Percentiles rank a stretch among this genome's conserved stretches.
Conservation (phyloP, 2,888 invertebrate species). For the Brenthis ino region DNA sequence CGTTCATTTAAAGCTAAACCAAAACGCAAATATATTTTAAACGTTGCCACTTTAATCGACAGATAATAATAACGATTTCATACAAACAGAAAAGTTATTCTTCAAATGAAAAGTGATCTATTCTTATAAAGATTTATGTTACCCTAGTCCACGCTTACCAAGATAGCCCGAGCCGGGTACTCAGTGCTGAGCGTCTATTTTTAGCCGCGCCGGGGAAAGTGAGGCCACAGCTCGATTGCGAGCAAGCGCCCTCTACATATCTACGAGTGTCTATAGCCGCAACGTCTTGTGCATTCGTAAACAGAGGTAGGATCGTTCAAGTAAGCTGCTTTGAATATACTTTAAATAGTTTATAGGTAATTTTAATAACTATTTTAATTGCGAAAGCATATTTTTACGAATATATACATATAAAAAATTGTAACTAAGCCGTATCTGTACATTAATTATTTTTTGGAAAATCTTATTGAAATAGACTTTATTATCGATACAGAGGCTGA, state of each 20-base stretch:
- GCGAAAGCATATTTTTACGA: not conserved
- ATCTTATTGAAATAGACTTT: too few relatives aligned
- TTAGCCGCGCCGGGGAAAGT: conserved; percentile 74
- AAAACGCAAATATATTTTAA: not conserved
- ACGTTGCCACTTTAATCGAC: not conserved
- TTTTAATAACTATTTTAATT: not conserved
- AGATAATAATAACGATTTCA: not conserved
- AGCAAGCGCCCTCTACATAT: conserved; percentile 55
- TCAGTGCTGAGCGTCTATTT: conserved; percentile 75
- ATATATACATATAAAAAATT: not conserved
- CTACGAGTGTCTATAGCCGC: conserved; percentile 45
- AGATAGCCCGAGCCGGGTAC: conserved; percentile 57
- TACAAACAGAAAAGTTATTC: conserved; percentile 21
- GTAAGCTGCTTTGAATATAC: conserved; percentile 31
- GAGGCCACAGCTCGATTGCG: conserved; percentile 65
- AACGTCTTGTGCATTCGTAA: conserved; percentile 73
- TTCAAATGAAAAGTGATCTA: conserved; percentile 32
- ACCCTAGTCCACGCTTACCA: conserved; percentile 45
- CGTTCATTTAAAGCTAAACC: not conserved
- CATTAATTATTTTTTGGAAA: too few relatives aligned
- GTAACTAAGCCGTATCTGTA: too few relatives aligned
- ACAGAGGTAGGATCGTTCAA: conserved; percentile 45
- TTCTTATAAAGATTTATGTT: conserved; percentile 38
- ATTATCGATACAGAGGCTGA: too few relatives aligned
- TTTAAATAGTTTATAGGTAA: conserved; percentile 26